Evolutionary conservation across 2,888 invertebrate species (phyloP).

Genomic region (Nephrotoma guestfalica): DNA sequence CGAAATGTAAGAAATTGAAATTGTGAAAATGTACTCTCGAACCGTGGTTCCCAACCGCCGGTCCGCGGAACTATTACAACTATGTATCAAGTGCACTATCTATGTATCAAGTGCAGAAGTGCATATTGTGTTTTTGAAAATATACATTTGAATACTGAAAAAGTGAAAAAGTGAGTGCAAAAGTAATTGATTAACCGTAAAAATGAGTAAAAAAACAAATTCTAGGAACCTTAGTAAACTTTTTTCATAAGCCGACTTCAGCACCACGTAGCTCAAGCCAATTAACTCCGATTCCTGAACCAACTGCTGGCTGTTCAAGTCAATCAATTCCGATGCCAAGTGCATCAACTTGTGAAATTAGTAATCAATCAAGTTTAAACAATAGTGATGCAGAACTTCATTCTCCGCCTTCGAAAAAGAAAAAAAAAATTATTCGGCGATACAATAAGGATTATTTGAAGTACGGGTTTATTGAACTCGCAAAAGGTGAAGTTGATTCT

Average conservation of each 20-base stretch:
- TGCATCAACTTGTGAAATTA: neutral
- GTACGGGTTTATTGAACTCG: neutral
- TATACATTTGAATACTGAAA: no score
- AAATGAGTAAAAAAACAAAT: no score
- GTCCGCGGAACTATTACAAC: neutral
- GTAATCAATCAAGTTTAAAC: neutral
- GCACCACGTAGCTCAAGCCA: neutral
- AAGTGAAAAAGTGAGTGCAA: no score
- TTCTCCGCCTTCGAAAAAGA: neutral
- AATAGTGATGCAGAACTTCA: neutral
- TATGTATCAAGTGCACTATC: no score
- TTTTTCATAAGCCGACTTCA: neutral
- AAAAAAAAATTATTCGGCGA: neutral
- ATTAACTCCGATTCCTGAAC: neutral
- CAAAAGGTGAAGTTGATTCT: neutral
- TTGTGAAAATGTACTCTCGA: no score
- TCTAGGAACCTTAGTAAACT: no score
- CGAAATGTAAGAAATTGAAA: no score
- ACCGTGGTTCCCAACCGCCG: neutral
- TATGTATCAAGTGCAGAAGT: no score
- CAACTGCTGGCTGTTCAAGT: neutral
- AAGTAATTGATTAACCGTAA: no score
- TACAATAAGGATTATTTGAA: neutral
- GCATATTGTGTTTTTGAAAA: no score
- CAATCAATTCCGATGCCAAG: neutral